These are phyloP conservation scores for Malurus alboscapulatus DNA, from an alignment of 2,113 vertebrate species.

Conservation along the genomic window DNA sequence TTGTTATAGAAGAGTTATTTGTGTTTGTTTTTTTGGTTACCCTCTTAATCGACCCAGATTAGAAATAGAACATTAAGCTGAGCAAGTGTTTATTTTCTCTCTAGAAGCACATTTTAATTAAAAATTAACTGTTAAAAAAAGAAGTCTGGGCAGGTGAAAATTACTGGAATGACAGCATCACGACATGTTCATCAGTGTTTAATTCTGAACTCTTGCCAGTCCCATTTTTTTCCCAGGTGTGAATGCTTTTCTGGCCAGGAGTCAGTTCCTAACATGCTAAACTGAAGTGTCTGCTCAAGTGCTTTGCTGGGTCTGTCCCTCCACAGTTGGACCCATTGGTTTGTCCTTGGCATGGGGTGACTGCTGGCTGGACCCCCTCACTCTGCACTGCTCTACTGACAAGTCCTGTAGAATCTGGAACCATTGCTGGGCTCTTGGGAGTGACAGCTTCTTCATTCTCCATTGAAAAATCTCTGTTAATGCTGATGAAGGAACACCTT, in stretches of 20 bases:
- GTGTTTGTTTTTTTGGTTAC: constrained; percentile 51
- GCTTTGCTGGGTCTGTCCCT: not conserved
- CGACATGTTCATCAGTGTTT: not conserved
- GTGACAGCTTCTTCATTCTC: not conserved
- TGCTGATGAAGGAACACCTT: not conserved
- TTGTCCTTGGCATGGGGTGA: not conserved
- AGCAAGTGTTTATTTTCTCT: constrained; percentile 47
- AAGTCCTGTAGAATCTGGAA: fast-evolving
- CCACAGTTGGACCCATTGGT: fast-evolving
- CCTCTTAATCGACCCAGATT: constrained; percentile 14
- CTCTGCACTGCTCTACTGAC: not conserved
- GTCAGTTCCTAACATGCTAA: not conserved
- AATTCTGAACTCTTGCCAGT: not conserved
- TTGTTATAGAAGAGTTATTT: constrained; percentile 25
- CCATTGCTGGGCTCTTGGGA: fast-evolving
- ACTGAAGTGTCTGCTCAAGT: not conserved
- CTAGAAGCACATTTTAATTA: constrained; percentile 34
- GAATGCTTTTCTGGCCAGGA: not conserved
- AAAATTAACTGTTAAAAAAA: not conserved
- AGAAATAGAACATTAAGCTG: constrained; percentile 38
- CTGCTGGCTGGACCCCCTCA: fast-evolving
- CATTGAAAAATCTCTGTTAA: not conserved
- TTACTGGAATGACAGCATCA: not conserved
- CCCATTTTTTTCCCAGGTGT: not conserved
- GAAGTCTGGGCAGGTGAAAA: not conserved